Evolutionary conservation across 1,140 invertebrate genomes (phyloP).

Genomic region (Philopotamus ludificatus): DNA sequence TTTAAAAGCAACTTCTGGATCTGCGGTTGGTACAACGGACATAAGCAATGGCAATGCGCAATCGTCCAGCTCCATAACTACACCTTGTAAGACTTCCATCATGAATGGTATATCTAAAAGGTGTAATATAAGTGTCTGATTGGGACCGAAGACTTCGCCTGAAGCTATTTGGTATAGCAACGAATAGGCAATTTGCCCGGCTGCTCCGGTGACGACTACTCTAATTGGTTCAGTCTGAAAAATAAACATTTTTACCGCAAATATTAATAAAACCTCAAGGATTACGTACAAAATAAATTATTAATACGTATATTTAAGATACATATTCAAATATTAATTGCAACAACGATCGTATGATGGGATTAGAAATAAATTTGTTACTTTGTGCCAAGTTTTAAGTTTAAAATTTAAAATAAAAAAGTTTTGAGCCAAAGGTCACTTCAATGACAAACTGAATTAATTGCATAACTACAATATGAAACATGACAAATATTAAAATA

Average conservation of each 20-base stretch:
- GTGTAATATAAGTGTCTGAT: constrained; percentile 87
- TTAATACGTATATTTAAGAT: too few species aligned
- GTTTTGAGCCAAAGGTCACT: too few species aligned
- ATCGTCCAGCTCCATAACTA: constrained; percentile 96
- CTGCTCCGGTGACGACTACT: constrained; percentile 96
- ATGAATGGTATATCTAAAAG: constrained; percentile 94
- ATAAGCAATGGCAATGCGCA: constrained; percentile 89
- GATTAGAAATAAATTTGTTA: too few species aligned
- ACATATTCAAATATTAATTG: too few species aligned
- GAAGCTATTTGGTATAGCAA: constrained; percentile 91
- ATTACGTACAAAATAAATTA: too few species aligned
- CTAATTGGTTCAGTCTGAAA: constrained; percentile 77
- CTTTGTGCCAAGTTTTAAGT: too few species aligned
- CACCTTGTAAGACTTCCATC: constrained; percentile 92
- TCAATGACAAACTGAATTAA: too few species aligned
- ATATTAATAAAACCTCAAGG: too few species aligned
- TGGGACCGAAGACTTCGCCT: constrained; percentile 93
- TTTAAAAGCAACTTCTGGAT: constrained; percentile 88
- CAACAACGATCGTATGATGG: too few species aligned
- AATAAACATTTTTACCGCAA: constrained; percentile 27
- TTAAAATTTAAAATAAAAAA: too few species aligned
- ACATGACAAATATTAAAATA: too few species aligned
- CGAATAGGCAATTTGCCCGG: constrained; percentile 98
- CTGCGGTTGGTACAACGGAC: constrained; percentile 84
- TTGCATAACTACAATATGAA: too few species aligned